phyloP scores from a whole-genome alignment of 2,113 vertebrate genomes.

The Pseudopipra pipra region DNA sequence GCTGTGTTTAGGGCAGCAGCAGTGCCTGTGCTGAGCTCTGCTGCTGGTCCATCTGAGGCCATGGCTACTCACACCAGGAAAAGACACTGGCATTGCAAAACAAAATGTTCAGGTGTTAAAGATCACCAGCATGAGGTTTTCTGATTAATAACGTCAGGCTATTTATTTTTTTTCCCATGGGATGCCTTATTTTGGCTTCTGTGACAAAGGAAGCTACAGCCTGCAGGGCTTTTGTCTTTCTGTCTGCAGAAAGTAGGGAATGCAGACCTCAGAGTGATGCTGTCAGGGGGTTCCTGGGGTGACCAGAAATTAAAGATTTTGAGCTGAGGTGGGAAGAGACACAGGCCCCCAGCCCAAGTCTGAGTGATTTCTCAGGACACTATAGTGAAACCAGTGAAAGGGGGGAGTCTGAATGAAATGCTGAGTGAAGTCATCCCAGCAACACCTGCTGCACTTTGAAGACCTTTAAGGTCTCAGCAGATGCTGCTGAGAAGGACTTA shows the following conservation, averaged over 20 bases:
- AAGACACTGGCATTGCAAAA: background rate
- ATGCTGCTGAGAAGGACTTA: background rate
- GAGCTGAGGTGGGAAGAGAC: background rate
- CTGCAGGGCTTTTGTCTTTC: background rate
- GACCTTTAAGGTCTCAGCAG: background rate
- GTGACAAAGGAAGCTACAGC: background rate
- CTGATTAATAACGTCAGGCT: background rate
- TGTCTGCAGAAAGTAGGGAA: background rate
- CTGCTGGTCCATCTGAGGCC: background rate
- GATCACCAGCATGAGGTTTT: background rate
- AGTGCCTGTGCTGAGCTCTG: background rate
- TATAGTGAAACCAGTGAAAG: background rate
- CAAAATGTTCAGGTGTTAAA: background rate
- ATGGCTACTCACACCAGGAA: background rate
- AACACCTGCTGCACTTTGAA: background rate
- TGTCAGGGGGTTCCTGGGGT: background rate
- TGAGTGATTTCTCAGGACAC: background rate
- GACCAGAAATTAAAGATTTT: background rate
- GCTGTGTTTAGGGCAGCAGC: fast-evolving
- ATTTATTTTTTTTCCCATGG: background rate
- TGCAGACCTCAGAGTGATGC: background rate
- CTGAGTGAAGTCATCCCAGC: background rate
- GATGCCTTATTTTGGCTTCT: background rate
- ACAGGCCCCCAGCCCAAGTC: background rate
- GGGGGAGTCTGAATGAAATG: background rate